Percentiles rank a stretch among this genome's conserved stretches.
These are phyloP conservation scores for Vultur gryphus DNA, from an alignment of 2,797 vertebrate genomes.

Conservation along the genomic window DNA sequence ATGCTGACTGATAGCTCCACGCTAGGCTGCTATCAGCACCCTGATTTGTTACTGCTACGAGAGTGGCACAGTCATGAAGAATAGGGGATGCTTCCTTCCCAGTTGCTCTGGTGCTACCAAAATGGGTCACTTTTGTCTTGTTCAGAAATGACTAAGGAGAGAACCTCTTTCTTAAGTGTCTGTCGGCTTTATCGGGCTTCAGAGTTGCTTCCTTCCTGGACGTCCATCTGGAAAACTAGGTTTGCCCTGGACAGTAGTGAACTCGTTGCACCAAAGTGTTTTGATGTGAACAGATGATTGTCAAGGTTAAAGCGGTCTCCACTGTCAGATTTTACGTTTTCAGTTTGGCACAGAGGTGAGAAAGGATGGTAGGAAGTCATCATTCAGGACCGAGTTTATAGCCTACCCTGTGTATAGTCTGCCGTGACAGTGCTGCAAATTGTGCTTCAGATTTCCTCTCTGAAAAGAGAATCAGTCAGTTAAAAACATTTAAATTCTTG, in stretches of 20 bases:
- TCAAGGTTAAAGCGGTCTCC: not conserved
- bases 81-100: not conserved
- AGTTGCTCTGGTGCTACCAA: not conserved
- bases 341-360: not conserved
- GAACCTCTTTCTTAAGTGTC: not conserved
- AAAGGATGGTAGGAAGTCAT: not conserved
- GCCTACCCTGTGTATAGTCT: not conserved
- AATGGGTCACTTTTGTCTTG: not conserved
- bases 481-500: not conserved
- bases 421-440: not conserved
- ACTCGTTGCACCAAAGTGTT: not conserved
- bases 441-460: not conserved
- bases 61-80: not conserved
- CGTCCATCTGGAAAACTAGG: not conserved
- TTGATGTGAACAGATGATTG: not conserved
- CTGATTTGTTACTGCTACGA: accelerated
- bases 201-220: not conserved
- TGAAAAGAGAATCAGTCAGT: not conserved
- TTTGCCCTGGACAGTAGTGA: not conserved
- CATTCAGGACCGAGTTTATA: not conserved
- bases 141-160: not conserved
- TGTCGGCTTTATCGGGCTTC: not conserved
- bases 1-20: accelerated
- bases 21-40: not conserved
- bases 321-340: not conserved